phyloP scores from a whole-genome alignment of 2,113 vertebrate species.

The Nothocercus julius region DNA sequence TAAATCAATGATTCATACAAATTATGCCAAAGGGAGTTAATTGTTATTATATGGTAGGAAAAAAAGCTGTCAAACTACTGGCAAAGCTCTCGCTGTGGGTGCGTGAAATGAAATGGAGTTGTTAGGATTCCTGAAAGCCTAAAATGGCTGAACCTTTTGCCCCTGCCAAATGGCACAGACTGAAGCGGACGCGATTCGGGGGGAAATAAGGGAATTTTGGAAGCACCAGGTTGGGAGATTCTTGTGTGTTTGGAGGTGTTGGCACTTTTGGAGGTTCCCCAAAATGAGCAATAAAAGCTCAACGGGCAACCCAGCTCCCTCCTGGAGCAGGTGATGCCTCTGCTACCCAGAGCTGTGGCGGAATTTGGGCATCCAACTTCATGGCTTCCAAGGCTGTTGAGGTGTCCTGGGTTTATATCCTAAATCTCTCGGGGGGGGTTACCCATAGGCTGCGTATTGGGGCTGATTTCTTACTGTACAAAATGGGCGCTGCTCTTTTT shows the following conservation, averaged over 20 bases:
- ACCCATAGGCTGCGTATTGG: neutral
- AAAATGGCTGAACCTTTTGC: neutral
- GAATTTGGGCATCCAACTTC: neutral
- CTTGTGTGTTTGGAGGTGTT: neutral
- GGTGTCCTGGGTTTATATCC: neutral
- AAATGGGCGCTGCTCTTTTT: accelerated
- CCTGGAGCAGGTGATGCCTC: neutral
- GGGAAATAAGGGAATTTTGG: neutral
- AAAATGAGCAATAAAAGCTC: accelerated
- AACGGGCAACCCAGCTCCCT: neutral
- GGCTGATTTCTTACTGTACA: neutral
- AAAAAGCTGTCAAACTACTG: slow-evolving; percentile 23
- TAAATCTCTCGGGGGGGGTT: neutral
- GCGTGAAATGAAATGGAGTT: neutral
- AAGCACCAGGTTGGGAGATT: neutral
- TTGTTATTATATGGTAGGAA: neutral
- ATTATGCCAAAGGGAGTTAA: slow-evolving; percentile 22
- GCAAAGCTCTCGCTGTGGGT: neutral
- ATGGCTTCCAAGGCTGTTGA: neutral
- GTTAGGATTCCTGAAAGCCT: neutral
- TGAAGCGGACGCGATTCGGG: accelerated
- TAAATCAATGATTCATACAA: slow-evolving; percentile 50
- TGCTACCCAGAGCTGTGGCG: neutral
- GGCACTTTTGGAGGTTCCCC: neutral
- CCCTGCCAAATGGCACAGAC: neutral